Conservation (phyloP, 2,888 invertebrate genomes). For the Clostera curtula region DNA sequence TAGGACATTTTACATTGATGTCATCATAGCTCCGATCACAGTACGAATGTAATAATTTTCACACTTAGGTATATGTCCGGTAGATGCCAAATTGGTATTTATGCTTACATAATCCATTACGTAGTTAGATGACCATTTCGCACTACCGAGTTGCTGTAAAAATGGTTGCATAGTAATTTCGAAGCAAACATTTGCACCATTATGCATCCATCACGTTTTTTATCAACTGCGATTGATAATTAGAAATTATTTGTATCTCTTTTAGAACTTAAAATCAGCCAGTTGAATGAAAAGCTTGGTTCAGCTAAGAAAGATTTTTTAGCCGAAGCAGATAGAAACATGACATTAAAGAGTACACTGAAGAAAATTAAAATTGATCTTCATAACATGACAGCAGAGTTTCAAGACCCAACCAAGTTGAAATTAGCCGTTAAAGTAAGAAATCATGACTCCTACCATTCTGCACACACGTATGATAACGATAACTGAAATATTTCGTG, state of each 20-base stretch:
- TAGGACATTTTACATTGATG: constrained; percentile 9
- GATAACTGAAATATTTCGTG: too few relatives aligned
- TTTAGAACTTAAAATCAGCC: constrained; percentile 82
- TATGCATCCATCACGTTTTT: too few relatives aligned
- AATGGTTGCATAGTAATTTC: not conserved
- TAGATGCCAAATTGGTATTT: constrained; percentile 4
- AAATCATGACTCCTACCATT: too few relatives aligned
- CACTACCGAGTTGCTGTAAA: not conserved
- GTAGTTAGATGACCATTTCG: not conserved
- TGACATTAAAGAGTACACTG: constrained; percentile 77
- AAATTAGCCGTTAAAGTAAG: constrained; percentile 72
- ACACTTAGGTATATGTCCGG: constrained; percentile 11
- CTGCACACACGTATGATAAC: too few relatives aligned
- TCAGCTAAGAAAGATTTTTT: constrained; percentile 83
- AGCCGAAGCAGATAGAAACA: constrained; percentile 77
- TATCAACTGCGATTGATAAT: too few relatives aligned
- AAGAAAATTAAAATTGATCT: constrained; percentile 88
- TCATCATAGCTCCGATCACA: constrained; percentile 15
- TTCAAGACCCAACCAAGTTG: constrained; percentile 82
- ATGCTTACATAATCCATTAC: constrained; percentile 5
- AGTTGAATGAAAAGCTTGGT: constrained; percentile 83
- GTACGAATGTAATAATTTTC: constrained; percentile 18
- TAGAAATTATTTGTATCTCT: constrained; percentile 12
- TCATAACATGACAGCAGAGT: constrained; percentile 83
- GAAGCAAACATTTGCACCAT: too few relatives aligned